Evolutionary conservation across 2,888 invertebrate genomes (phyloP).

Genomic region (Ophion obscuratus): DNA sequence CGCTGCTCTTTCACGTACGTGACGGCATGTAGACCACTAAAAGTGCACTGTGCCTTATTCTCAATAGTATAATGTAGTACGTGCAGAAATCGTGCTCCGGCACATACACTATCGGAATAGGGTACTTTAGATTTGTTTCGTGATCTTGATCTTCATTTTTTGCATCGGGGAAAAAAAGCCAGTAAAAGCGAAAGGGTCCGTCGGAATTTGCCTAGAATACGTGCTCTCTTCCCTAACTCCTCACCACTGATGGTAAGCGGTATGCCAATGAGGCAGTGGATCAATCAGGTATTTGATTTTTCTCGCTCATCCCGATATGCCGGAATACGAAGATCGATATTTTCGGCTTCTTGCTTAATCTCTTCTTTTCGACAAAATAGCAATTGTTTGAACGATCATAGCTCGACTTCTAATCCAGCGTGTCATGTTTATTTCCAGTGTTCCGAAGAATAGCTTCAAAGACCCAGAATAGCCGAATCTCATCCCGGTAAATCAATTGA

Average conservation of each 20-base stretch:
- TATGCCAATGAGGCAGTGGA: neutral
- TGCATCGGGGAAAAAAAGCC: neutral
- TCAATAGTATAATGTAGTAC: slow-evolving; percentile 40
- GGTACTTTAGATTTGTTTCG: slow-evolving; percentile 33
- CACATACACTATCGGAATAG: slow-evolving; percentile 23
- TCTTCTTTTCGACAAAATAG: no score
- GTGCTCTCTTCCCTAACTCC: neutral
- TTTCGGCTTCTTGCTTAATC: no score
- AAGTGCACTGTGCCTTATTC: slow-evolving; percentile 42
- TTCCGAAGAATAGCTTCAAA: no score
- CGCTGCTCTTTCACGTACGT: slow-evolving; percentile 63
- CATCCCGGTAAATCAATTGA: no score
- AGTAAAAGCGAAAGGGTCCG: slow-evolving; percentile 1
- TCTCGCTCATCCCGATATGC: no score
- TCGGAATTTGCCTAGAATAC: slow-evolving; percentile 24
- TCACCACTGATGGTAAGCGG: neutral
- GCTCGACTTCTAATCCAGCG: no score
- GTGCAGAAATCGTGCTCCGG: slow-evolving; percentile 33
- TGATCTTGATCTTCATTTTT: slow-evolving; percentile 34
- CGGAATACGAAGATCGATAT: no score
- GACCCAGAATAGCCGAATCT: no score
- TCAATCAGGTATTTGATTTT: neutral
- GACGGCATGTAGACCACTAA: slow-evolving; percentile 66
- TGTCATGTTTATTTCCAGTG: no score
- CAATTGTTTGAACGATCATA: no score